phyloP scores from a whole-genome alignment of 2,888 invertebrate genomes.

The Drosophila fulvimacula region DNA sequence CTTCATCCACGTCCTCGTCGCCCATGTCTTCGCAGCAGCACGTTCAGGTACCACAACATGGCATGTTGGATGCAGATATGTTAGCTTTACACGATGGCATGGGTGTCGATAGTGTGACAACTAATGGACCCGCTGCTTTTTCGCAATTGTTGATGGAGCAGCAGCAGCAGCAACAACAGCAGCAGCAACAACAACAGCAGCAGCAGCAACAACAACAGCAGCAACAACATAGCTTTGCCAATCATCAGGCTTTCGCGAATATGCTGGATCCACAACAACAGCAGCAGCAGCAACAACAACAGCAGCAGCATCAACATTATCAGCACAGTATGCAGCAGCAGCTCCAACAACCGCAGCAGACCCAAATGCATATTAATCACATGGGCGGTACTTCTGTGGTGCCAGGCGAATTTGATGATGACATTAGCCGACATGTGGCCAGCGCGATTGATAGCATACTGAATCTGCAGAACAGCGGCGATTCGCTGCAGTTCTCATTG shows the following conservation, averaged over 20 bases:
- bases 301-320: conserved; percentile 56
- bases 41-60: conserved; percentile 62
- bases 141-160: conserved; percentile 77
- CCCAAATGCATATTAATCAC: conserved; percentile 68
- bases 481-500: conserved; percentile 84
- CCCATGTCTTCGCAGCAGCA: conserved; percentile 72
- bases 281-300: conserved; percentile 65
- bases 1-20: conserved; percentile 78
- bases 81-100: conserved; percentile 80
- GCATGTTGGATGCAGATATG: conserved; percentile 77
- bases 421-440: conserved; percentile 91
- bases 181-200: conserved; percentile 68
- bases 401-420: conserved; percentile 86
- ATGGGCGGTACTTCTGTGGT: conserved; percentile 61
- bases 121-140: conserved; percentile 69
- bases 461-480: conserved; percentile 87
- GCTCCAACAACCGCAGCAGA: conserved; percentile 72
- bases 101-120: conserved; percentile 64
- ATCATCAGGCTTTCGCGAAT: conserved; percentile 62
- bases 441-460: conserved; percentile 92
- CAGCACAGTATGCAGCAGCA: conserved; percentile 57
- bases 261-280: conserved; percentile 65
- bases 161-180: conserved; percentile 72
- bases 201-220: conserved; percentile 73
- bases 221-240: conserved; percentile 71